Conservation (phyloP, 2,113 vertebrate species). For the Hiodon tergisus region DNA sequence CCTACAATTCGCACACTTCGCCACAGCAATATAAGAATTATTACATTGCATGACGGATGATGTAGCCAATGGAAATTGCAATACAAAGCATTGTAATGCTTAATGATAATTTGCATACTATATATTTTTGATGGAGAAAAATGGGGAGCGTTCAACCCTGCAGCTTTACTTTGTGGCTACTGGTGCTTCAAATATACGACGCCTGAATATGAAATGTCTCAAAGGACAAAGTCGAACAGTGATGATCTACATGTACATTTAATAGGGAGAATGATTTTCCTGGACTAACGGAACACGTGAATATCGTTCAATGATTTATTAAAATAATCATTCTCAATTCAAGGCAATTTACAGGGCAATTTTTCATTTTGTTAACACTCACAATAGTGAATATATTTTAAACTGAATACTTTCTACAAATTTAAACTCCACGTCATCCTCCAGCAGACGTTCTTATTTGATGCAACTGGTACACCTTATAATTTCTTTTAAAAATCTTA, state of each 20-base stretch:
- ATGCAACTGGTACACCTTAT: too few species aligned
- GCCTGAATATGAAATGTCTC: neutral
- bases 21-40: constrained; percentile 28
- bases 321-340: neutral
- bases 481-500: too few species aligned
- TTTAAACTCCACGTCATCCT: too few species aligned
- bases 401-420: too few species aligned
- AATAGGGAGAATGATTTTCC: neutral
- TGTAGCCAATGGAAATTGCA: constrained; percentile 37
- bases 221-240: neutral
- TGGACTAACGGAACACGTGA: neutral
- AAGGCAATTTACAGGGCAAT: neutral
- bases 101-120: constrained; percentile 55
- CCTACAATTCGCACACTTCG: neutral
- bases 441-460: too few species aligned
- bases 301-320: neutral
- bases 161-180: constrained; percentile 42
- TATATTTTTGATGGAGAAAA: constrained; percentile 45
- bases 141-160: constrained; percentile 37
- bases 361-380: neutral
- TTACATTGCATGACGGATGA: constrained; percentile 35
- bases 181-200: neutral
- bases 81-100: constrained; percentile 17
- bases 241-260: neutral
- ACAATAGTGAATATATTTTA: neutral